A percentile compares a stretch with the other conserved stretches of the same genome.
These are phyloP conservation scores for Platycercus adscitus DNA, from an alignment of 2,113 vertebrate species.

Conservation along the genomic window DNA sequence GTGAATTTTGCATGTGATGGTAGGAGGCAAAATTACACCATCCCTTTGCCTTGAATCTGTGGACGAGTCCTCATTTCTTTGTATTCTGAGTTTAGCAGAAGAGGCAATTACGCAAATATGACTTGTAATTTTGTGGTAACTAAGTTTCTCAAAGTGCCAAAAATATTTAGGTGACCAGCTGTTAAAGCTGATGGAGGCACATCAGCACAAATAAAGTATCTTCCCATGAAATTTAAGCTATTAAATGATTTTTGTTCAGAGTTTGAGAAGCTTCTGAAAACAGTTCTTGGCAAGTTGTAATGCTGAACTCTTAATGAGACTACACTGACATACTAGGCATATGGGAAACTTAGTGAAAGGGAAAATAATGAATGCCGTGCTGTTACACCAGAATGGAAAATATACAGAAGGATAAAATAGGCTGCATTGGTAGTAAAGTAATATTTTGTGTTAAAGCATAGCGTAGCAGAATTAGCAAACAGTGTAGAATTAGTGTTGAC, in stretches of 20 bases:
- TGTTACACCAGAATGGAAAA: neutral
- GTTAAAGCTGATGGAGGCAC: neutral
- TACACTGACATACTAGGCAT: neutral
- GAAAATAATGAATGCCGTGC: neutral
- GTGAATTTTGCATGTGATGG: slow-evolving; percentile 14
- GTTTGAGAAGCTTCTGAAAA: neutral
- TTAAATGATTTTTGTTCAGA: neutral
- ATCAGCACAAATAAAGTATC: neutral
- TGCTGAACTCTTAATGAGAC: neutral
- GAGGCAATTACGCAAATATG: neutral
- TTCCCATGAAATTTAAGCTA: neutral
- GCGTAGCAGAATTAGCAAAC: neutral
- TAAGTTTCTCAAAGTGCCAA: neutral
- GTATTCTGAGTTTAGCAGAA: neutral
- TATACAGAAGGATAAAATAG: neutral
- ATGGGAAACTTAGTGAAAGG: neutral
- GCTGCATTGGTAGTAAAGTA: neutral
- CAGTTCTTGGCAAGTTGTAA: neutral
- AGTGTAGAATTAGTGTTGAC: neutral
- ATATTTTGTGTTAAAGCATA: neutral
- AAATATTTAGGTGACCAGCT: neutral
- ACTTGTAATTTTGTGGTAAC: neutral
- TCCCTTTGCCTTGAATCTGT: neutral
- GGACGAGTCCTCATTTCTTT: neutral
- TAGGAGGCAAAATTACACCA: neutral